phyloP scores from a whole-genome alignment of 2,797 vertebrate genomes.

The Acipenser transmontanus region DNA sequence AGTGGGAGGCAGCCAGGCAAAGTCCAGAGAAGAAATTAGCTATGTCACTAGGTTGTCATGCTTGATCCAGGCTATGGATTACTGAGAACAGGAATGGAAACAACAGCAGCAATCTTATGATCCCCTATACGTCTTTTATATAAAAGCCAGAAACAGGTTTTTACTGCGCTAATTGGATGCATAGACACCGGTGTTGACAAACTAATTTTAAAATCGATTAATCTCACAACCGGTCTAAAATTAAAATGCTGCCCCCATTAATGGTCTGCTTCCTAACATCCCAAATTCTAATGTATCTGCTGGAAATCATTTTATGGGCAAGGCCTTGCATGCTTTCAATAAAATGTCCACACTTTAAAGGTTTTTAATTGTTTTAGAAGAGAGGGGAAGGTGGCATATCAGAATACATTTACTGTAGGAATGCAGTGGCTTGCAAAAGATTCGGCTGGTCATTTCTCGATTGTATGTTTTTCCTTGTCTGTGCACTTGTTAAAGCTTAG shows the following conservation, averaged over 20 bases:
- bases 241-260: constrained; percentile 65
- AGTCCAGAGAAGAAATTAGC: constrained; percentile 61
- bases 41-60: constrained; percentile 59
- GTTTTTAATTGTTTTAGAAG: neutral
- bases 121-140: neutral
- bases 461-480: neutral
- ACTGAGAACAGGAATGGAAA: neutral
- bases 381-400: neutral
- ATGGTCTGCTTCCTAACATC: constrained; percentile 62
- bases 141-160: constrained; percentile 32
- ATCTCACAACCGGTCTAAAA: constrained; percentile 48
- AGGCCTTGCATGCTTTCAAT: constrained; percentile 48
- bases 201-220: constrained; percentile 72
- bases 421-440: neutral
- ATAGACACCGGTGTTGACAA: constrained; percentile 60
- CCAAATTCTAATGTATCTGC: constrained; percentile 59
- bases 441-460: neutral
- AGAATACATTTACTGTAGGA: no score
- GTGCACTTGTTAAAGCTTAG: neutral
- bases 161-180: constrained; percentile 62
- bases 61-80: constrained; percentile 25
- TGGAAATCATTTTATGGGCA: constrained; percentile 70
- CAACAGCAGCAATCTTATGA: constrained; percentile 5
- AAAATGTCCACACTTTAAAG: neutral
- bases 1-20: constrained; percentile 61